These are phyloP conservation scores for Drosophila truncata DNA, from an alignment of 1,140 invertebrate genomes.

Conservation along the genomic window DNA sequence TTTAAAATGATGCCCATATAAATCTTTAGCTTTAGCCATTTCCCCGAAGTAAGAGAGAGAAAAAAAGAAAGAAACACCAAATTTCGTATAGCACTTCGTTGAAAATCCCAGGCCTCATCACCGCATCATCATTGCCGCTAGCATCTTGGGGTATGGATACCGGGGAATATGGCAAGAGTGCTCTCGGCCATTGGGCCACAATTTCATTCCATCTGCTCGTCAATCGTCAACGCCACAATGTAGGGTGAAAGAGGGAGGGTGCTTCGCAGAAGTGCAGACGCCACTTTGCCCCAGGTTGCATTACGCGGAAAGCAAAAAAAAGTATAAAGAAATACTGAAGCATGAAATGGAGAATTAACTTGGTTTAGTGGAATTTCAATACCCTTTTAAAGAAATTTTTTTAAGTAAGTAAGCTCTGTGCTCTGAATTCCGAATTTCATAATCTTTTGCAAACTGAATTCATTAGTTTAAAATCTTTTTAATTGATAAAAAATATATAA, in stretches of 20 bases:
- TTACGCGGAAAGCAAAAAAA: slow-evolving; percentile 55
- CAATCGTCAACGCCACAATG: slow-evolving; percentile 50
- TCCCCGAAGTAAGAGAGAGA: not conserved
- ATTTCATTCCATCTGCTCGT: slow-evolving; percentile 59
- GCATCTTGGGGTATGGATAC: slow-evolving; percentile 24
- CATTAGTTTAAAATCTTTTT: not conserved
- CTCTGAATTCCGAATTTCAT: not conserved
- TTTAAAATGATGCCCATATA: slow-evolving; percentile 36
- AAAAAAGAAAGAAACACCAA: slow-evolving; percentile 29
- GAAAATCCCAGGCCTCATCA: slow-evolving; percentile 40
- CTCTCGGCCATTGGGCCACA: slow-evolving; percentile 39
- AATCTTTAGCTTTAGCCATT: slow-evolving; percentile 14
- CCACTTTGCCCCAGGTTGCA: slow-evolving; percentile 58
- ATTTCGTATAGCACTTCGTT: slow-evolving; percentile 35
- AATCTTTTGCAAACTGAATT: too few species aligned
- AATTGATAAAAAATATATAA: not conserved
- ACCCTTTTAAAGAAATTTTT: slow-evolving; percentile 3
- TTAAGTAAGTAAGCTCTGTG: not conserved
- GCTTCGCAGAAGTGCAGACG: slow-evolving; percentile 46
- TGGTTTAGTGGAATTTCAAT: not conserved
- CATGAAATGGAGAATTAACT: slow-evolving; percentile 1
- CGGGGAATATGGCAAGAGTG: slow-evolving; percentile 30
- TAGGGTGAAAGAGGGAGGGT: not conserved
- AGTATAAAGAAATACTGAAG: slow-evolving; percentile 16
- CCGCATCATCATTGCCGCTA: slow-evolving; percentile 17